Conservation (phyloP, 2,113 vertebrate species). For the Cariama cristata region DNA sequence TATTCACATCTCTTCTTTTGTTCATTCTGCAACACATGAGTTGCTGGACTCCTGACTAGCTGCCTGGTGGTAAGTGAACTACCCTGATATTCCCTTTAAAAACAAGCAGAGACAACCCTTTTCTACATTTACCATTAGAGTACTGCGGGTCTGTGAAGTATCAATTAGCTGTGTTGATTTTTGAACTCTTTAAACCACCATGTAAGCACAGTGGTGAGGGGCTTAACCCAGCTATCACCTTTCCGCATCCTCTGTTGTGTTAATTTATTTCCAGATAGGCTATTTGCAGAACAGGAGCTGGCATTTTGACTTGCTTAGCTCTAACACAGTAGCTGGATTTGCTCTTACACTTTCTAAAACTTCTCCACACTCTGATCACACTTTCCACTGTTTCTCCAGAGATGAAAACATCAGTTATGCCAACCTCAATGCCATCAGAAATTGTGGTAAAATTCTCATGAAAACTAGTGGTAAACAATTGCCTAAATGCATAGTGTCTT, state of each 20-base stretch:
- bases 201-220: background rate
- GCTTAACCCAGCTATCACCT: constrained; percentile 4
- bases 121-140: background rate
- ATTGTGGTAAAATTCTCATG: background rate
- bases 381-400: background rate
- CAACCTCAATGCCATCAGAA: background rate
- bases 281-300: background rate
- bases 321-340: background rate
- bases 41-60: constrained; percentile 1
- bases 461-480: background rate
- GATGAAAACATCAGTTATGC: background rate
- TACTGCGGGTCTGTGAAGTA: background rate
- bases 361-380: background rate
- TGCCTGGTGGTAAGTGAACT: background rate
- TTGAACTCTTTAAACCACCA: background rate
- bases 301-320: background rate
- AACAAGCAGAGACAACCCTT: background rate
- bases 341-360: background rate
- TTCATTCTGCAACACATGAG: background rate
- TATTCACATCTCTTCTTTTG: background rate
- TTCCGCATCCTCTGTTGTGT: background rate
- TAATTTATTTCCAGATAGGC: background rate
- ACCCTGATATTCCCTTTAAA: background rate
- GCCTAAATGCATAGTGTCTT: background rate
- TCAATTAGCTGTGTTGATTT: constrained; percentile 49